Percentiles rank a stretch among this genome's conserved stretches.
Evolutionary conservation across 1,140 invertebrate species (phyloP).

Genomic region (Hermetia illucens): DNA sequence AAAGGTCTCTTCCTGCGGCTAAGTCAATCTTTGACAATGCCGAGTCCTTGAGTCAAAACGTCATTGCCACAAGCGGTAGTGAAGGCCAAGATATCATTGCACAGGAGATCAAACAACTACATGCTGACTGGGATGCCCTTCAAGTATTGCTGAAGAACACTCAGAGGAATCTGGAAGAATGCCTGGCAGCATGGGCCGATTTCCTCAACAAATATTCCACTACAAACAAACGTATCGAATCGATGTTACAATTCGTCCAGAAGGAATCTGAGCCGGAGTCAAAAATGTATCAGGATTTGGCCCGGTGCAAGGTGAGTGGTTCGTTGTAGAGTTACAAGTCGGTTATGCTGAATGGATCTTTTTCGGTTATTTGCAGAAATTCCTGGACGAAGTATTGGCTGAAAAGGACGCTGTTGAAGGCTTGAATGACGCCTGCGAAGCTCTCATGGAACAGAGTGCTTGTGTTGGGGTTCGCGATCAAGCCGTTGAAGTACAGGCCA

Average conservation of each 20-base stretch:
- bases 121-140: constrained; percentile 73
- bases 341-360: neutral
- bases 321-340: neutral
- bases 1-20: constrained; percentile 49
- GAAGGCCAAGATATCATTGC: constrained; percentile 77
- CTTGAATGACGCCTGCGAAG: constrained; percentile 74
- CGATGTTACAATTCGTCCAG: constrained; percentile 50
- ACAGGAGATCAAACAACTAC: constrained; percentile 73
- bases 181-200: constrained; percentile 73
- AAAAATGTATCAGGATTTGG: constrained; percentile 65
- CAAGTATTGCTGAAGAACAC: constrained; percentile 68
- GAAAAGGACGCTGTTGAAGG: constrained; percentile 68
- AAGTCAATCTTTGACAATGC: constrained; percentile 58
- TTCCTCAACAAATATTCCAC: constrained; percentile 62
- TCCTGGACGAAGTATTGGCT: constrained; percentile 59
- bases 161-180: constrained; percentile 59
- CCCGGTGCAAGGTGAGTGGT: constrained; percentile 49
- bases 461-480: constrained; percentile 70
- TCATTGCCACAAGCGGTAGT: constrained; percentile 64
- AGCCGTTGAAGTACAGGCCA: constrained; percentile 67
- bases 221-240: constrained; percentile 64
- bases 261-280: constrained; percentile 56
- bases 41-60: constrained; percentile 58
- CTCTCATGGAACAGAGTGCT: constrained; percentile 70
- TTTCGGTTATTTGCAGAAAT: constrained; percentile 29